phyloP scores from a whole-genome alignment of 2,888 invertebrate species.

The Andrena dorsata region DNA sequence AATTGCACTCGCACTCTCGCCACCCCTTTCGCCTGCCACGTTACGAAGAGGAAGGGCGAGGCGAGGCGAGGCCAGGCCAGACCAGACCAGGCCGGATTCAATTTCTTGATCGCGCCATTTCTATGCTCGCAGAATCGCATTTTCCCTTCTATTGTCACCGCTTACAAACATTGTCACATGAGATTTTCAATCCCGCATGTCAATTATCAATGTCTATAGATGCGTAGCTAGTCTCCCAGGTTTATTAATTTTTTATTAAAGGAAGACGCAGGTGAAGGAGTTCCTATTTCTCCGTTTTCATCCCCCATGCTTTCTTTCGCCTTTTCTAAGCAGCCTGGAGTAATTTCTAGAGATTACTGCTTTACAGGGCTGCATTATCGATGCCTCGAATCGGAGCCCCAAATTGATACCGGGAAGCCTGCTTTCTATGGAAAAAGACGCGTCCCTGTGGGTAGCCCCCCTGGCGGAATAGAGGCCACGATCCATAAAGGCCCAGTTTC shows the following conservation, averaged over 20 bases:
- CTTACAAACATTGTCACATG: background rate
- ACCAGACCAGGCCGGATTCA: conserved; percentile 59
- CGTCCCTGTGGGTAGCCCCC: conserved; percentile 12
- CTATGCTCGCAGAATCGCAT: background rate
- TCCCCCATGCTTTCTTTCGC: background rate
- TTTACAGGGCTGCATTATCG: background rate
- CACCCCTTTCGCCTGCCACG: conserved; percentile 25
- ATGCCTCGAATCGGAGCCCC: background rate
- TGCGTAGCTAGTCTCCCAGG: too few relatives aligned
- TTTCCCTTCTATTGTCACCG: background rate
- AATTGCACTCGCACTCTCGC: conserved; percentile 60
- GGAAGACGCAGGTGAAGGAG: too few relatives aligned
- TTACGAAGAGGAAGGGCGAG: conserved; percentile 24
- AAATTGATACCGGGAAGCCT: conserved; percentile 19
- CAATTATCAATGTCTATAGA: too few relatives aligned
- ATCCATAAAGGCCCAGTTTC: conserved; percentile 67
- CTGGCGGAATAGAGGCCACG: conserved; percentile 54
- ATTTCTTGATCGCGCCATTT: conserved; percentile 56
- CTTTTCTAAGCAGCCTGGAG: background rate
- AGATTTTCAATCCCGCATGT: background rate
- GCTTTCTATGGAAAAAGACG: conserved; percentile 22
- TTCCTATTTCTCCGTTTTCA: too few relatives aligned
- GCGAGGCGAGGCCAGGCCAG: conserved; percentile 35
- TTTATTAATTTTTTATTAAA: too few relatives aligned
- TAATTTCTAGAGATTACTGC: background rate